phyloP scores from a whole-genome alignment of 37 sponge, comb jelly and placozoan genomes.

The Ianthella basta region DNA sequence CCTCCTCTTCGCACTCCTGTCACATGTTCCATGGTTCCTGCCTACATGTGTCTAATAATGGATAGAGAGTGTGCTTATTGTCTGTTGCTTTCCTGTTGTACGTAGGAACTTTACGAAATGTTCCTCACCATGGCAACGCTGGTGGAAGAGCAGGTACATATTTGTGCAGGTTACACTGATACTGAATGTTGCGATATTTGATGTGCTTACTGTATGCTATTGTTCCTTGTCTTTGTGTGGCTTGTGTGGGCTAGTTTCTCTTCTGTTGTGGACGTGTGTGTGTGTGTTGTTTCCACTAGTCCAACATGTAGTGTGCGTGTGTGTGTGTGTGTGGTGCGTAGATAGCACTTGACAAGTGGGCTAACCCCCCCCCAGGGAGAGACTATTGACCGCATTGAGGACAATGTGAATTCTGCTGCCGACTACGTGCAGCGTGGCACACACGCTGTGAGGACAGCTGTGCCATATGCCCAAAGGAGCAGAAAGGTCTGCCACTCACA shows the following conservation, averaged over 20 bases:
- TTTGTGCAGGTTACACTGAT: background rate
- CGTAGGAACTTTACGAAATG: slow-evolving; percentile 91
- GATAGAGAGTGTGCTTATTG: background rate
- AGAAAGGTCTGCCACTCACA: background rate
- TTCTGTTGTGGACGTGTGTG: too few species aligned
- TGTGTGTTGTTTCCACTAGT: too few species aligned
- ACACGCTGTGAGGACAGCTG: background rate
- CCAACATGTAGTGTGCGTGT: too few species aligned
- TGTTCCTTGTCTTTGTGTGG: background rate
- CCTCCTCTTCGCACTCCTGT: background rate
- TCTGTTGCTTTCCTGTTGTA: background rate
- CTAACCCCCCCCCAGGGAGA: slow-evolving; percentile 61
- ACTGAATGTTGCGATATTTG: background rate
- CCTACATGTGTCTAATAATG: too few species aligned
- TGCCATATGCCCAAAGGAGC: background rate
- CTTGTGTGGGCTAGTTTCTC: background rate
- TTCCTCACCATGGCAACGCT: slow-evolving; percentile 84
- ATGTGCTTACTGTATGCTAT: too few species aligned
- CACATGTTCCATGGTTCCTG: too few species aligned
- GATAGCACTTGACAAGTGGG: too few species aligned
- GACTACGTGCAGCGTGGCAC: slow-evolving; percentile 62
- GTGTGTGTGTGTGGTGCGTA: too few species aligned
- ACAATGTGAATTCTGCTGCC: slow-evolving; percentile 77
- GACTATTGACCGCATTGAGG: slow-evolving; percentile 82
- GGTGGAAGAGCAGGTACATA: slow-evolving; percentile 83